Conservation (phyloP, 2,888 invertebrate genomes). For the Deroplatys truncata region DNA sequence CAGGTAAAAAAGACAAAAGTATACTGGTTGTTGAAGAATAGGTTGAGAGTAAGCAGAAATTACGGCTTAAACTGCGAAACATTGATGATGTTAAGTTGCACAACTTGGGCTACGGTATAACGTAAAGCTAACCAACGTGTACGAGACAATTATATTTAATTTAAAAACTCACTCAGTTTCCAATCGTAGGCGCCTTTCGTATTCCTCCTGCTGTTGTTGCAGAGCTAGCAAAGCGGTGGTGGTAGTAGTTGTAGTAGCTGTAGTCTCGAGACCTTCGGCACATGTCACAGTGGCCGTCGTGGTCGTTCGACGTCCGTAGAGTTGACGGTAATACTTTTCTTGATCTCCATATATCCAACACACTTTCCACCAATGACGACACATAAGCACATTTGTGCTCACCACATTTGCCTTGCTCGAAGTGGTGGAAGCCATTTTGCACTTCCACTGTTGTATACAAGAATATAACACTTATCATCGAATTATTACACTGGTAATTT, state of each 20-base stretch:
- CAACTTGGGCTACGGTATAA: no score
- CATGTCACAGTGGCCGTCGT: not conserved
- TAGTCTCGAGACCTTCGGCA: not conserved
- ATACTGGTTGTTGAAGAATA: no score
- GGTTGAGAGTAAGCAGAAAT: no score
- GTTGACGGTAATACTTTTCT: slow-evolving; percentile 77
- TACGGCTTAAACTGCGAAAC: no score
- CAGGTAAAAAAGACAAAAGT: no score
- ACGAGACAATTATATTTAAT: no score
- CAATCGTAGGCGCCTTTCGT: not conserved
- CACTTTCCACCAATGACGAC: slow-evolving; percentile 87
- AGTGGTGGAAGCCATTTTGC: slow-evolving; percentile 36
- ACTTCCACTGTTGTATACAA: slow-evolving; percentile 29
- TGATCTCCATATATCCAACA: slow-evolving; percentile 85
- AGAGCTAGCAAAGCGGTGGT: slow-evolving; percentile 17
- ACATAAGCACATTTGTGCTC: slow-evolving; percentile 61
- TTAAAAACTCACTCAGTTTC: slow-evolving; percentile 17
- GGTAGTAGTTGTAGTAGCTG: not conserved
- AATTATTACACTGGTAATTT: not conserved
- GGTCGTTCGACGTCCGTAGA: slow-evolving; percentile 56
- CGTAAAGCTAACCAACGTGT: no score
- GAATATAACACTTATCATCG: not conserved
- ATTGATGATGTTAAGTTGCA: no score
- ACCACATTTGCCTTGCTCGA: slow-evolving; percentile 37
- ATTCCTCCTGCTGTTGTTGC: not conserved